Conservation (phyloP, 1,140 invertebrate genomes). For the Batillaria attramentaria region DNA sequence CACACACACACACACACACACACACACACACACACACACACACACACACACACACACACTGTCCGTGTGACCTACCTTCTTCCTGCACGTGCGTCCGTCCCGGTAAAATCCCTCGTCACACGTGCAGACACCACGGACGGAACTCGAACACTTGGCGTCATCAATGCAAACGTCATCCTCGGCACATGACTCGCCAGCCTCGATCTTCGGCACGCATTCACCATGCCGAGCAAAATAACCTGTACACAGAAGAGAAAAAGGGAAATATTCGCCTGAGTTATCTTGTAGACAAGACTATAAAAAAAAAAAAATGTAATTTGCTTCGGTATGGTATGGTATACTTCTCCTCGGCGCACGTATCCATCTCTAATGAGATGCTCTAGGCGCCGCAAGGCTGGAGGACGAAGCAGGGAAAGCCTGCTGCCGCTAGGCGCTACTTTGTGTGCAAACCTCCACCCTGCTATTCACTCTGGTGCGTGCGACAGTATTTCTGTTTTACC, state of each 20-base stretch:
- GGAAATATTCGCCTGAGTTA: too few species aligned
- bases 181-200: slow-evolving; percentile 30
- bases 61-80: slow-evolving; percentile 23
- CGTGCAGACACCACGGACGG: slow-evolving; percentile 11
- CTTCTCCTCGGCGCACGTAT: too few species aligned
- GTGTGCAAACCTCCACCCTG: too few species aligned
- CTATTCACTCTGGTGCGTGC: too few species aligned
- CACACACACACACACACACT: background rate
- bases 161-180: slow-evolving; percentile 29
- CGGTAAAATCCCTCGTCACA: slow-evolving; percentile 29
- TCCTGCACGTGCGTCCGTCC: slow-evolving; percentile 26
- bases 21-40: slow-evolving; percentile 2
- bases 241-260: background rate
- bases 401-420: too few species aligned
- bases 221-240: slow-evolving; percentile 30
- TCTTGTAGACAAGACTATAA: too few species aligned
- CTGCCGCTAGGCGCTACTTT: too few species aligned
- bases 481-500: too few species aligned
- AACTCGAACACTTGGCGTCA: slow-evolving; percentile 25
- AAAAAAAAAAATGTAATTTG: too few species aligned
- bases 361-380: too few species aligned
- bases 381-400: too few species aligned
- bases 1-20: slow-evolving; percentile 9
- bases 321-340: too few species aligned
- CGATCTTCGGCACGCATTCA: slow-evolving; percentile 25